Conservation (phyloP, 2,888 invertebrate genomes). For the Cephus spinipes region DNA sequence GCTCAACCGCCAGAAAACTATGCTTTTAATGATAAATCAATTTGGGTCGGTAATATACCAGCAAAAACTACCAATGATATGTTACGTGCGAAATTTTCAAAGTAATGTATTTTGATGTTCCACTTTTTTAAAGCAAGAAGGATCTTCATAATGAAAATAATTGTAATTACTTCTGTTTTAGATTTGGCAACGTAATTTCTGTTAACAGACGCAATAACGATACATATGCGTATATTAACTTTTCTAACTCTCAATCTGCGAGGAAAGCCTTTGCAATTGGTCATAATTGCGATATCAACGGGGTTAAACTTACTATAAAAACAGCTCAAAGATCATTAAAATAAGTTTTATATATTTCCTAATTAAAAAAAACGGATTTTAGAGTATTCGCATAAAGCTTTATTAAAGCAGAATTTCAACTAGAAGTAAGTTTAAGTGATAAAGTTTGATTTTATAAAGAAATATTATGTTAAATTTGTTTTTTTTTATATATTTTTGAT, state of each 20-base stretch:
- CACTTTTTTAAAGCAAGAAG: neutral
- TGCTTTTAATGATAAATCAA: neutral
- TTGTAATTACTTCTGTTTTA: neutral
- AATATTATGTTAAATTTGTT: neutral
- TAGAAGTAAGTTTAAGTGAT: neutral
- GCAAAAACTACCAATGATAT: neutral
- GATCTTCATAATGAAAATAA: neutral
- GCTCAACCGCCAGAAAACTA: neutral
- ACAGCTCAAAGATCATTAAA: neutral
- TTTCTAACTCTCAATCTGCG: neutral
- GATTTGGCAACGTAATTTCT: conserved; percentile 2
- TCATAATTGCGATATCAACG: neutral
- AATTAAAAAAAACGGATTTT: neutral
- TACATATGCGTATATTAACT: neutral
- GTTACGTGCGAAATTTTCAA: neutral
- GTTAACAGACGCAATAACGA: neutral
- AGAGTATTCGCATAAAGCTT: neutral
- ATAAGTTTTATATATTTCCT: neutral
- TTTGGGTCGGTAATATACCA: conserved; percentile 2
- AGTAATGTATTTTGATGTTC: neutral
- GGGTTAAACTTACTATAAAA: neutral
- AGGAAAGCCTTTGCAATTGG: neutral
- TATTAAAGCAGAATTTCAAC: neutral
- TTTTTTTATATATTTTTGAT: neutral
- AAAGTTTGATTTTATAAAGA: neutral